These are phyloP conservation scores for Athripsodes cinereus DNA, from an alignment of 2,888 invertebrate genomes.

Conservation along the genomic window DNA sequence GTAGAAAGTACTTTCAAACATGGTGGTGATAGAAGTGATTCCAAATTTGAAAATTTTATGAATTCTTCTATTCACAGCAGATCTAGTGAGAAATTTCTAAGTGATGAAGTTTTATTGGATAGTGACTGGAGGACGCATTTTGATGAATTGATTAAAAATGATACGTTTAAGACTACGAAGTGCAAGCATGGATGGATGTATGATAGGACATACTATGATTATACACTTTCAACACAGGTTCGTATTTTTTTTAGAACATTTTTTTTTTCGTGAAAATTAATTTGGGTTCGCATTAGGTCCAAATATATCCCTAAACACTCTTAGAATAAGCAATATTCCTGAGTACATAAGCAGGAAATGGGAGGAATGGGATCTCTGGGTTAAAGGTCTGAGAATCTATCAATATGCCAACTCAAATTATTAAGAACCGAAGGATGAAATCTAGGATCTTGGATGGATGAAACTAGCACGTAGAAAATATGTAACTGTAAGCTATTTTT, in stretches of 20 bases:
- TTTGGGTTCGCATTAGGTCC: too few relatives aligned
- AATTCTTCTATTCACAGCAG: not conserved
- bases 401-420: too few relatives aligned
- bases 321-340: too few relatives aligned
- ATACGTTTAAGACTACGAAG: constrained; percentile 39
- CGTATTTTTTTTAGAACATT: constrained; percentile 27
- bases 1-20: not conserved
- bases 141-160: constrained; percentile 29
- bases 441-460: too few relatives aligned
- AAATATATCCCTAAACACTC: too few relatives aligned
- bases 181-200: constrained; percentile 58
- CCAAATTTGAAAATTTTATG: constrained; percentile 3
- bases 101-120: constrained; percentile 5
- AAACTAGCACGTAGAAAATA: too few relatives aligned
- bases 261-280: too few relatives aligned
- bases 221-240: constrained; percentile 62
- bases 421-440: too few relatives aligned
- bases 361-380: too few relatives aligned
- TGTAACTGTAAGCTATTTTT: too few relatives aligned
- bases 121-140: constrained; percentile 23
- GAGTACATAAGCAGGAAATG: too few relatives aligned
- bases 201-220: constrained; percentile 54
- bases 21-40: not conserved
- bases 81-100: not conserved
- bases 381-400: too few relatives aligned